Base-by-base conservation (phyloP, 2,888 invertebrate genomes). In the Apamea crenata region DNA sequence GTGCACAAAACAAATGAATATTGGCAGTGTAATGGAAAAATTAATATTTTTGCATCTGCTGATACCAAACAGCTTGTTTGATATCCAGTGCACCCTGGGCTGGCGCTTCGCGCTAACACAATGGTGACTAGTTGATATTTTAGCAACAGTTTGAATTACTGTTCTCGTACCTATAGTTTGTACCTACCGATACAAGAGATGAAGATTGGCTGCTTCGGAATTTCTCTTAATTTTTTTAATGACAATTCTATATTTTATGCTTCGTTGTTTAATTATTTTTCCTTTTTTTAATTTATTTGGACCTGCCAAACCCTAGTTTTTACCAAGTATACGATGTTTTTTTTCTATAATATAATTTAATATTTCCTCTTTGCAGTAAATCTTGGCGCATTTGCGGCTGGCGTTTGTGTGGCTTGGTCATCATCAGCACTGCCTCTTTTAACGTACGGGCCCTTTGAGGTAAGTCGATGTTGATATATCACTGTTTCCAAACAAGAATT, bases 401-500 rank as follows among this genome's bases (percentile, higher is more conserved):
- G 97, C 1, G 97, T 97, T 6, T 97, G 97, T 87, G 93, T 97
- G 12, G 97, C 97, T 1, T 97, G 97, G 97, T 97, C 97, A 1
- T 97, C 97, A 2, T 95, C 97, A 81, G 97, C 97, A 0, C 90
- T 97, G 12, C 97, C 96, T 0, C 89, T 97, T 67, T 90, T 97
- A 50, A 92, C 93, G 68, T 66, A 88, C 32, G 80, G 83, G 81
- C 21, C 84, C 80, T 36, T 77, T 53, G 91, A 92, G 84, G 96
- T 96, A 89, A 90, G 89, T 75, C 14, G 2, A 21, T 7, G 32
- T 65, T 18, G 61, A 1, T 25, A 44, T 53, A 8, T 53, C 21
- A 53, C 53, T 21, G 4, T 25, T 56, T 25, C 56, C 12, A 56
- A 56, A 56, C 7, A 56, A 56, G 10, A 56, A 56, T 56, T n/a